Evolutionary conservation across 2,113 vertebrate genomes (phyloP).

Genomic region (Apaloderma vittatum): DNA sequence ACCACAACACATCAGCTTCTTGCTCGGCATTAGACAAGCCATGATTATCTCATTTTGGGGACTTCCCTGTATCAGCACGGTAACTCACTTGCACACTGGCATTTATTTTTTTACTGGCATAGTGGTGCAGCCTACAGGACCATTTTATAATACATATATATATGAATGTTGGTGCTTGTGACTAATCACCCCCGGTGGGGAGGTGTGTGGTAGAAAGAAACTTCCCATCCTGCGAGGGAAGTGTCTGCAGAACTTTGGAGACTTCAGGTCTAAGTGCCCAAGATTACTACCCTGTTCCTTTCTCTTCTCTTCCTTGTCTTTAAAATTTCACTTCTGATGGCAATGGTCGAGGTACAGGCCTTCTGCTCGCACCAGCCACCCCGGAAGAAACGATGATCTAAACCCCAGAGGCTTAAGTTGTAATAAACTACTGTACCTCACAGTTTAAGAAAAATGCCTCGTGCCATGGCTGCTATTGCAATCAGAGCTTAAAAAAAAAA

Average conservation of each 20-base stretch:
- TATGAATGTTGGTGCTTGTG: background rate
- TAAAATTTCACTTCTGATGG: background rate
- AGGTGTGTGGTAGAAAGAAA: background rate
- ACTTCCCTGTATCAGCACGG: background rate
- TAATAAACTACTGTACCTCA: background rate
- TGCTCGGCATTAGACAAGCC: background rate
- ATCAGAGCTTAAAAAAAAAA: background rate
- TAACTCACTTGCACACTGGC: background rate
- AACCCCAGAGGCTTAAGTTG: background rate
- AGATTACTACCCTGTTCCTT: background rate
- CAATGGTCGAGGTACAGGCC: no score
- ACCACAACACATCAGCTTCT: no score
- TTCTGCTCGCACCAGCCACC: background rate
- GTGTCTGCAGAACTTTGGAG: background rate
- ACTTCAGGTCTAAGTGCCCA: background rate
- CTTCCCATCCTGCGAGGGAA: background rate
- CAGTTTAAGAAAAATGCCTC: background rate
- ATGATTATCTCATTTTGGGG: background rate
- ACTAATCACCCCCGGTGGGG: background rate
- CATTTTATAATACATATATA: background rate
- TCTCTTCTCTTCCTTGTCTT: background rate
- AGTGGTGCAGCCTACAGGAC: background rate
- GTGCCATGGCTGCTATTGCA: no score
- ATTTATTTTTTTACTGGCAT: background rate
- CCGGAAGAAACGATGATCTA: background rate